Evolutionary conservation across 1,140 invertebrate species (phyloP).

Genomic region (Papilio helenus): DNA sequence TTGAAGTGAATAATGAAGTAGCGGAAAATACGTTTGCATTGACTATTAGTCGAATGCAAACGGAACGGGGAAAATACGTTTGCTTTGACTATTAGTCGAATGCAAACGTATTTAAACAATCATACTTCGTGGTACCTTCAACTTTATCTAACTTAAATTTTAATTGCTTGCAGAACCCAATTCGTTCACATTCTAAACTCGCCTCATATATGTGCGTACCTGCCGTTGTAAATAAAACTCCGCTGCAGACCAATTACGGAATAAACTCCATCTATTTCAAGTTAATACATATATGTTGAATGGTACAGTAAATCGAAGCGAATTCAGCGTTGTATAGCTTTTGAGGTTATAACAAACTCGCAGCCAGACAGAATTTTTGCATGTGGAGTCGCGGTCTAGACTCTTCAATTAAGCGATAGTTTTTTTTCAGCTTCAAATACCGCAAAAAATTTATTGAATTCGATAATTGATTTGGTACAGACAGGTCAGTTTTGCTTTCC

Average conservation of each 20-base stretch:
- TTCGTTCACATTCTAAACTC: no score
- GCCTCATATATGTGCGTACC: no score
- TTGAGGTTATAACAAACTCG: constrained; percentile 6
- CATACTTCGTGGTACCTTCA: no score
- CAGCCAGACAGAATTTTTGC: not conserved
- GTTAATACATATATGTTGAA: not conserved
- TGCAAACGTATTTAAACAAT: no score
- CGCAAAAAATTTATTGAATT: not conserved
- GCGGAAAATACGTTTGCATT: no score
- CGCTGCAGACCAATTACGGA: not conserved
- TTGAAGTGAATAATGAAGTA: no score
- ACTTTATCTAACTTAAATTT: no score
- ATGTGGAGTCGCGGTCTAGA: not conserved
- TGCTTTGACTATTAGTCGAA: no score
- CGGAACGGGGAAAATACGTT: no score
- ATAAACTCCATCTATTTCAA: not conserved
- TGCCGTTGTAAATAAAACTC: not conserved
- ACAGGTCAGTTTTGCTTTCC: not conserved
- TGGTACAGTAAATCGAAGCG: not conserved
- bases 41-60: no score
- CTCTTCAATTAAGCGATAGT: not conserved
- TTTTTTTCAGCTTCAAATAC: not conserved
- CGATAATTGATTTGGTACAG: not conserved
- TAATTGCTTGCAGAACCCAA: no score
- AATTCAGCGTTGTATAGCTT: not conserved